Evolutionary conservation across 2,888 invertebrate genomes (phyloP).

Genomic region (Diabrotica balteata): DNA sequence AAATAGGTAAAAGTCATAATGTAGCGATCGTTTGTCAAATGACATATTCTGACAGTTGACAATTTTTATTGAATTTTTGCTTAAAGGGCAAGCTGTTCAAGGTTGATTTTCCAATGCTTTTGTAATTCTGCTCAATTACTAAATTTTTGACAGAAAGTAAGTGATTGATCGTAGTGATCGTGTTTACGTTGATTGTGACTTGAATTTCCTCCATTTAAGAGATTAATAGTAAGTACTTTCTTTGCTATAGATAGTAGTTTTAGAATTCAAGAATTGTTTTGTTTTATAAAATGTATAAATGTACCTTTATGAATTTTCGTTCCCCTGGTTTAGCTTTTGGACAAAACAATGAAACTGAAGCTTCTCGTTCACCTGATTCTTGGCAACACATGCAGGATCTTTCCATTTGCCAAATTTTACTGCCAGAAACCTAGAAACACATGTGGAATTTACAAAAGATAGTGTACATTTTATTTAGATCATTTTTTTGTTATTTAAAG

Average conservation of each 20-base stretch:
- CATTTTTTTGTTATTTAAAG: background rate
- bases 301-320: conserved; percentile 81
- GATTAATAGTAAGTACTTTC: background rate
- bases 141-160: conserved; percentile 2
- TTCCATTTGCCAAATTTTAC: conserved; percentile 97
- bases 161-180: conserved; percentile 10
- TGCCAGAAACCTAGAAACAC: conserved; percentile 80
- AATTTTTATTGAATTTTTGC: conserved; percentile 10
- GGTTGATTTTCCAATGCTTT: background rate
- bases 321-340: conserved; percentile 89
- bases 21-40: background rate
- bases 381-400: conserved; percentile 95
- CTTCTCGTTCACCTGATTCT: conserved; percentile 91
- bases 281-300: background rate
- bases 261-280: too few species aligned
- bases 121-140: background rate
- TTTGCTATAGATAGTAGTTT: too few species aligned
- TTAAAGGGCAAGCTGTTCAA: conserved; percentile 7
- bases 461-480: background rate
- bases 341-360: conserved; percentile 85
- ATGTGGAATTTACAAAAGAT: conserved; percentile 1
- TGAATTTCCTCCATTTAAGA: background rate
- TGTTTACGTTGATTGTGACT: conserved; percentile 3
- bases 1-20: too few species aligned
- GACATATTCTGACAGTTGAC: conserved; percentile 9